phyloP scores from a whole-genome alignment of 2,113 vertebrate species.

The Chroicocephalus ridibundus region DNA sequence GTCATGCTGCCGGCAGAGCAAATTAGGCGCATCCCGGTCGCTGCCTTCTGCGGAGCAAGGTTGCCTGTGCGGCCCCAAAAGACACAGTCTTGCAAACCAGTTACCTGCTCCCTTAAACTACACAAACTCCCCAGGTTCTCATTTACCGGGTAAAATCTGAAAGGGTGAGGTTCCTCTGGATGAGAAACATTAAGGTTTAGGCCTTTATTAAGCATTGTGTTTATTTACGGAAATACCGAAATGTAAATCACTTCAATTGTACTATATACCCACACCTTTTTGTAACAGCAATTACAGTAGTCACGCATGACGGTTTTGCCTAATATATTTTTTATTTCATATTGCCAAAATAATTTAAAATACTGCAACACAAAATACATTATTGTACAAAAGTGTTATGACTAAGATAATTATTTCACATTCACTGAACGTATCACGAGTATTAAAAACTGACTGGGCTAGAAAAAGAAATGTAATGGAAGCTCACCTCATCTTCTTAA shows the following conservation, averaged over 20 bases:
- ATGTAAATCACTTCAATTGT: neutral
- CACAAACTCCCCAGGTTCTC: neutral
- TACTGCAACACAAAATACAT: neutral
- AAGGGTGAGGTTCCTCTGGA: neutral
- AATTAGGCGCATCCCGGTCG: accelerated
- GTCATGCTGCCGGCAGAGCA: neutral
- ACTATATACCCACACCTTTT: neutral
- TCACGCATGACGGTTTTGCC: neutral
- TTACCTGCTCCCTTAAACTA: neutral
- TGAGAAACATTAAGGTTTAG: neutral
- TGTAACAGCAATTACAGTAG: neutral
- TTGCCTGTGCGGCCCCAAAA: no score
- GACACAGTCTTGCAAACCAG: accelerated
- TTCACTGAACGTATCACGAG: neutral
- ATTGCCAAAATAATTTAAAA: neutral
- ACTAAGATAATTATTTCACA: conserved; percentile 34
- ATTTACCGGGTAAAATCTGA: no score
- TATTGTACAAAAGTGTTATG: neutral
- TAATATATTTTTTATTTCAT: neutral
- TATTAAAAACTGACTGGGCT: neutral
- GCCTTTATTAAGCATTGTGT: neutral
- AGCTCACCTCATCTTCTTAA: neutral
- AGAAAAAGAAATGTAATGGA: neutral
- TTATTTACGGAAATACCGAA: neutral
- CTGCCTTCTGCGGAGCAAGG: neutral